A percentile compares a stretch with the other conserved stretches of the same genome.
phyloP scores from a whole-genome alignment of 1,140 invertebrate species.

The Drosophila subobscura region DNA sequence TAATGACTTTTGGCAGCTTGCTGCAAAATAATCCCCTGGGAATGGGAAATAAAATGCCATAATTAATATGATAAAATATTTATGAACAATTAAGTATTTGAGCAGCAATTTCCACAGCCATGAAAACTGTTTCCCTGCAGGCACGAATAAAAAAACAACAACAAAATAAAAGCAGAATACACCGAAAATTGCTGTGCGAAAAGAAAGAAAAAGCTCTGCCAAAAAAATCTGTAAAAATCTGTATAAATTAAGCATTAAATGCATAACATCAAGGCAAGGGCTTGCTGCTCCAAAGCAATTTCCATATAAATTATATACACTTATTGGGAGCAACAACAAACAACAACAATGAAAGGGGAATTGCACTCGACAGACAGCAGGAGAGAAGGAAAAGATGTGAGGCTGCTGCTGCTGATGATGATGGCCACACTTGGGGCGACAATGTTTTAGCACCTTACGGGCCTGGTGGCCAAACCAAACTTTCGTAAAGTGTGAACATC shows the following conservation, averaged over 20 bases:
- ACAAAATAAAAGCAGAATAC: conserved; percentile 3
- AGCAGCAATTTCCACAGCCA: conserved; percentile 31
- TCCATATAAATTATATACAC: conserved; percentile 80
- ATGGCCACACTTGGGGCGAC: conserved; percentile 78
- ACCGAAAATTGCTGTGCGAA: conserved; percentile 26
- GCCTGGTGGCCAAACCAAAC: conserved; percentile 65
- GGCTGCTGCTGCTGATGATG: conserved; percentile 40
- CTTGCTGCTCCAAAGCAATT: conserved; percentile 54
- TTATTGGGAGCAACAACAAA: conserved; percentile 43
- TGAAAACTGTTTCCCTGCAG: conserved; percentile 23
- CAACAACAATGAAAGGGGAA: conserved; percentile 14
- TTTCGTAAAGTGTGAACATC: conserved; percentile 82
- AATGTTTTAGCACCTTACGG: conserved; percentile 77
- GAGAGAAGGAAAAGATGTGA: conserved; percentile 1
- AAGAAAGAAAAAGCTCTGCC: conserved; percentile 36
- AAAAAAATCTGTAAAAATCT: conserved; percentile 59
- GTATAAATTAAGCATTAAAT: conserved; percentile 80
- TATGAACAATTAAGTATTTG: conserved; percentile 66
- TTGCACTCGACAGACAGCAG: conserved; percentile 5
- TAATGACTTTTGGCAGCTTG: conserved; percentile 62
- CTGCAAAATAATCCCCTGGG: conserved; percentile 37
- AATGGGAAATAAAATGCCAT: conserved; percentile 50
- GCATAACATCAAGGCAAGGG: conserved; percentile 59
- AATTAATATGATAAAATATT: conserved; percentile 74
- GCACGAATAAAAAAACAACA: conserved; percentile 6